Base-by-base conservation (phyloP, 2,113 vertebrate genomes). In the Clinocottus analis region DNA sequence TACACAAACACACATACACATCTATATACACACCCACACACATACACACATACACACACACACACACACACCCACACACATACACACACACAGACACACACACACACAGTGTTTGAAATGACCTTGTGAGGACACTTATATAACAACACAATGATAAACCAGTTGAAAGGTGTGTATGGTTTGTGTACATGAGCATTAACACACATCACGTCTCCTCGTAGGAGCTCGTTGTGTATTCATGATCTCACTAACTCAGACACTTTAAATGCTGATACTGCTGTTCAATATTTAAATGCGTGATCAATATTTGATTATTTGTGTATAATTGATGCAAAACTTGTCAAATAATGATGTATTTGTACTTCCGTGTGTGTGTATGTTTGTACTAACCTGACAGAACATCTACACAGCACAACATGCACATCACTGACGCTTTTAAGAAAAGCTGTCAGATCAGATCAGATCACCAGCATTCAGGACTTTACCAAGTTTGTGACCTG, bases 261-360 rank as follows among this genome's bases (percentile, higher is more conserved):
- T 80, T 90, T 65, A 83, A 78, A 77, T 79, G 64, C 64, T 83
- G 68, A 75, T 86, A 77, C 58, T 29, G 19, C 37, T 35, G 75
- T 81, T 37, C 21, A 79, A 80, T 84, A 83, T 84, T 88, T 62
- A 63, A 78, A 45, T 31, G n/a, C 31, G 27, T 23, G 25, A 5
- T 90, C 56, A 85, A 83, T 89, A 78, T 79, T 90, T 83, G 25
- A 90, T 81, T n/a, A 23, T 70, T 75, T 66, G 11, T 79, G n/a
- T 61, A 77, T 75, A 77, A 87, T 86, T 74, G 58, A 89, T 85
- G 43, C 14, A 66, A 49, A 53, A 49, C 41, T 31, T 75, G 33
- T 60, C 0, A 59, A 58, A 67, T 33, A 61, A 53, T 67, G 60
- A 79, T 73, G n/a, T n/a, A n/a, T 85, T 75, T 79, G 66, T 77